Evolutionary conservation across 2,113 vertebrate species (phyloP).

Genomic region (Bombycilla garrulus): DNA sequence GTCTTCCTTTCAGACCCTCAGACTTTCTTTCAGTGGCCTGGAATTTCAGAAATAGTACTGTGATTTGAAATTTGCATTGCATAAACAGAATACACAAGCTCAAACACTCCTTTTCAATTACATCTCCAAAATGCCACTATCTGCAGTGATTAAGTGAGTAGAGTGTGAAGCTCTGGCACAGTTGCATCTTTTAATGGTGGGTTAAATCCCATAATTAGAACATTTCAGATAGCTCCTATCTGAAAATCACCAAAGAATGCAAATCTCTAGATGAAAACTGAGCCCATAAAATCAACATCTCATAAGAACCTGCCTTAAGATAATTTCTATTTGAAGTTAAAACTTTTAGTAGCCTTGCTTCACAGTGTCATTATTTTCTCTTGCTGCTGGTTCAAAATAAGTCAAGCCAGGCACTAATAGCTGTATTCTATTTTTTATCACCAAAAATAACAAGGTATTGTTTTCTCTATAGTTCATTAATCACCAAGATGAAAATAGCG

Average conservation of each 20-base stretch:
- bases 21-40: neutral
- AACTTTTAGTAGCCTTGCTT: neutral
- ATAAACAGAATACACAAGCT: neutral
- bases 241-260: neutral
- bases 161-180: neutral
- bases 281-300: neutral
- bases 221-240: neutral
- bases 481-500: neutral
- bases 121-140: rapidly evolving
- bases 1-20: neutral
- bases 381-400: neutral
- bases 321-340: neutral
- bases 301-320: neutral
- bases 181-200: neutral
- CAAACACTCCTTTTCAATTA: neutral
- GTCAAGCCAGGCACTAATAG: neutral
- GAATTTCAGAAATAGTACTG: neutral
- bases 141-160: neutral
- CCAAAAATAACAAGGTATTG: neutral
- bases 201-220: neutral
- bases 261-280: neutral
- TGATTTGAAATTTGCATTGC: neutral
- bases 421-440: neutral
- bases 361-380: neutral
- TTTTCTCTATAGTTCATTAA: neutral